Percentiles rank a stretch among this genome's conserved stretches.
phyloP scores from a whole-genome alignment of 2,888 invertebrate genomes.

The Tigriopus californicus region DNA sequence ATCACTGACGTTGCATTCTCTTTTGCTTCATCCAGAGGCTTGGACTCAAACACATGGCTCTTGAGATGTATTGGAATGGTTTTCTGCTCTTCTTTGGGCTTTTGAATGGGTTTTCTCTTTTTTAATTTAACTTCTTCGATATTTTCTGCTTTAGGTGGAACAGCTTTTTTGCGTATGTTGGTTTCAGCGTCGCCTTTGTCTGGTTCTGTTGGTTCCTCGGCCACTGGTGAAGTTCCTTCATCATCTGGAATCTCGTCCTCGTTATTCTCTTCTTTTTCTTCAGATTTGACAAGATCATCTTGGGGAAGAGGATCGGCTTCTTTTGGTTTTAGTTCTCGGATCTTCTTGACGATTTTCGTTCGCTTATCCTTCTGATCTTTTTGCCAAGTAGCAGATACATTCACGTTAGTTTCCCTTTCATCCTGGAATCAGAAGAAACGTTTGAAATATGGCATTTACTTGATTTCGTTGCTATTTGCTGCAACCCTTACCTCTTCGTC shows the following conservation, averaged over 20 bases:
- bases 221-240: no score
- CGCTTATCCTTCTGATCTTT: no score
- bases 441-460: no score
- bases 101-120: neutral
- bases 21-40: neutral
- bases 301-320: no score
- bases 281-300: neutral
- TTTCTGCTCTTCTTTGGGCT: neutral
- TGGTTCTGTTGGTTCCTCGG: no score
- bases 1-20: neutral
- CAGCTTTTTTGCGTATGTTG: no score
- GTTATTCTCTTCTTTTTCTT: neutral
- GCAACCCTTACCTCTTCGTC: slow-evolving; percentile 4
- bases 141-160: neutral
- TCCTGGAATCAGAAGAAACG: no score
- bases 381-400: no score
- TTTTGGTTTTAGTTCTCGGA: neutral
- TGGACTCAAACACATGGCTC: neutral
- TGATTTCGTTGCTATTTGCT: no score
- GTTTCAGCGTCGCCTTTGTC: no score
- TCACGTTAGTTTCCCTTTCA: no score
- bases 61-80: neutral
- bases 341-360: no score
- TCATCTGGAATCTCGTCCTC: neutral
- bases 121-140: neutral